Base-by-base conservation (phyloP, 2,113 vertebrate genomes). In the Eonycteris spelaea region DNA sequence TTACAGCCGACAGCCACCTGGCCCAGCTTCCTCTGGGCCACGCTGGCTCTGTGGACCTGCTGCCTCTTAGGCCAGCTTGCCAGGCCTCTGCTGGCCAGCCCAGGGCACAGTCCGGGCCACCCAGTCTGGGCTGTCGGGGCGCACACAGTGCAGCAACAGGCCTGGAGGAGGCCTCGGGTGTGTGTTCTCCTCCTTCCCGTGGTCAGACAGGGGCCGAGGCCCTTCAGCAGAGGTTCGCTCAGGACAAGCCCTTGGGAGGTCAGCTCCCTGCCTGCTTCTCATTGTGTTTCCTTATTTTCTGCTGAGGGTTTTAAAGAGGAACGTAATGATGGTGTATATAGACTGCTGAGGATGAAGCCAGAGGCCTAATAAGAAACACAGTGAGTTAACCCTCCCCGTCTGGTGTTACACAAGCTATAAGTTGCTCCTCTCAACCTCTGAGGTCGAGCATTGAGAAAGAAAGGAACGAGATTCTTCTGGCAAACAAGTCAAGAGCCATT, bases 141-240 rank as follows among this genome's bases (percentile, higher is more conserved):
- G 3, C 73, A 40, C 55, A 28, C 10, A 33, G 59, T 75, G 33
- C 68, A 28, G 24, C 10, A 1, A 33, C 35, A 15, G 13, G 7
- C 0, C 0, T 5, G 22, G 73, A 77, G 3, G 53, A 43, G 38
- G 28, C 61, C 86, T 51, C 15, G 22, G n/a, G 43, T 26, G 0
- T 3, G 5, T 18, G 22, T 33, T 67, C 55, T 22, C 30, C n/a
- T 40, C 13, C 61, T 92, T 19, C 48, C 71, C 1, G 0, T 19
- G 51, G 53, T 43, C 83, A 19, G 22, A 11, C 26, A 3, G 45
- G 77, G 61, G 5, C 40, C 0, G 6, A 80, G 57, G n/a, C 63
- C 63, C 75, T 57, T 65, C 22, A 5, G 12, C 35, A 79, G n/a
- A 45, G 51, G 16, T 30, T 70, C 6, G 6, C 74, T 24, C 26